phyloP scores from a whole-genome alignment of 1,140 invertebrate species.

The Rhyacophila brunnea region DNA sequence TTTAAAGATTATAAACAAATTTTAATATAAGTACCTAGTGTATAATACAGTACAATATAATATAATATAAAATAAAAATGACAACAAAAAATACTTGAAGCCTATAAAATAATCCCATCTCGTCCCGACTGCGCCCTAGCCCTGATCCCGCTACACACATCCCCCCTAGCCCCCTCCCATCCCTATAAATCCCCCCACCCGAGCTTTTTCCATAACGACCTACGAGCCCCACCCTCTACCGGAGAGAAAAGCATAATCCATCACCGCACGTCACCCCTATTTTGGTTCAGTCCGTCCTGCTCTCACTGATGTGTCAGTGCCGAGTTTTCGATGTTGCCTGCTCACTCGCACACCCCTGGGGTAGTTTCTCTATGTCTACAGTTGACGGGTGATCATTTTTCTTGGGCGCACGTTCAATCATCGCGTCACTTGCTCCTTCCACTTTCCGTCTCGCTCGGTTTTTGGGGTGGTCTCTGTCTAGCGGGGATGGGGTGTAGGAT shows the following conservation, averaged over 20 bases:
- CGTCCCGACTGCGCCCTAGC: background rate
- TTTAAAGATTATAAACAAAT: too few species aligned
- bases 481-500: too few species aligned
- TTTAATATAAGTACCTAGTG: too few species aligned
- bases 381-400: slow-evolving; percentile 60
- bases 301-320: slow-evolving; percentile 34
- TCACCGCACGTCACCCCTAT: slow-evolving; percentile 59
- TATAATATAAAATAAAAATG: too few species aligned
- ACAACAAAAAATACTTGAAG: too few species aligned
- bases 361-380: slow-evolving; percentile 58
- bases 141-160: background rate
- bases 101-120: slow-evolving; percentile 4
- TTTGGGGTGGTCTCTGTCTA: background rate
- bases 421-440: slow-evolving; percentile 52
- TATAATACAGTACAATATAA: too few species aligned
- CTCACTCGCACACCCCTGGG: slow-evolving; percentile 49
- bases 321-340: slow-evolving; percentile 30
- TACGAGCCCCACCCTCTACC: slow-evolving; percentile 54
- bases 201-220: slow-evolving; percentile 59
- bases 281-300: slow-evolving; percentile 46
- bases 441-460: slow-evolving; percentile 30
- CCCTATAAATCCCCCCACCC: slow-evolving; percentile 27
- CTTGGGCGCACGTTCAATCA: slow-evolving; percentile 58
- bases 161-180: background rate
- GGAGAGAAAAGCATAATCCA: slow-evolving; percentile 60